phyloP scores from a whole-genome alignment of 2,888 invertebrate genomes.

The Ecliptopera silaceata region DNA sequence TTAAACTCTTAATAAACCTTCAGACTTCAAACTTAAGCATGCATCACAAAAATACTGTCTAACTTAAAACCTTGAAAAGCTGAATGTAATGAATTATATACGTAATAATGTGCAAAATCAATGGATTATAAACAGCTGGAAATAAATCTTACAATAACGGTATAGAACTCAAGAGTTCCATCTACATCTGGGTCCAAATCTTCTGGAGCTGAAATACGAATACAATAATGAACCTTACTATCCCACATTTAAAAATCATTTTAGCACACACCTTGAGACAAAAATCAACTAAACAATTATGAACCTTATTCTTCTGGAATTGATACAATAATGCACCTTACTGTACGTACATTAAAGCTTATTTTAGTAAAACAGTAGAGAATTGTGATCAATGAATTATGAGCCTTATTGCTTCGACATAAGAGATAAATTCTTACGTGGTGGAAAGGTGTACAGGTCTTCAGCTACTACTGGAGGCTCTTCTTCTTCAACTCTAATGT shows the following conservation, averaged over 20 bases:
- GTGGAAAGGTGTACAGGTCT: conserved; percentile 68
- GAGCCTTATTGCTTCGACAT: background rate
- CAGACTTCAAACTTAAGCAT: too few relatives aligned
- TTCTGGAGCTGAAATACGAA: conserved; percentile 68
- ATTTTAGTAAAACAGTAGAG: too few relatives aligned
- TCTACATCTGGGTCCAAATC: conserved; percentile 79
- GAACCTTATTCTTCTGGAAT: too few relatives aligned
- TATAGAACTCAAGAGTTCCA: conserved; percentile 80
- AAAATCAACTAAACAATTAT: too few relatives aligned
- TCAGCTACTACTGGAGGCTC: conserved; percentile 49
- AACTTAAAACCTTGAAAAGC: too few relatives aligned
- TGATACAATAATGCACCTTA: too few relatives aligned
- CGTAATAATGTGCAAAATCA: background rate
- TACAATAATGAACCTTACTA: background rate
- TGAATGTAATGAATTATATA: too few relatives aligned
- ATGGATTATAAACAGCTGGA: background rate
- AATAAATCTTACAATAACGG: conserved; percentile 61
- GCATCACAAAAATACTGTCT: too few relatives aligned
- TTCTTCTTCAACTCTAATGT: conserved; percentile 55
- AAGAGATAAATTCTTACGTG: conserved; percentile 51
- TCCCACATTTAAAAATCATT: background rate
- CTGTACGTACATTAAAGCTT: too few relatives aligned
- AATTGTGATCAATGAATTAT: too few relatives aligned
- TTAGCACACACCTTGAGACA: too few relatives aligned
- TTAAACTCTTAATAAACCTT: too few relatives aligned